Base-by-base conservation (phyloP, 2,888 invertebrate species). In the Gryllus longicercus region DNA sequence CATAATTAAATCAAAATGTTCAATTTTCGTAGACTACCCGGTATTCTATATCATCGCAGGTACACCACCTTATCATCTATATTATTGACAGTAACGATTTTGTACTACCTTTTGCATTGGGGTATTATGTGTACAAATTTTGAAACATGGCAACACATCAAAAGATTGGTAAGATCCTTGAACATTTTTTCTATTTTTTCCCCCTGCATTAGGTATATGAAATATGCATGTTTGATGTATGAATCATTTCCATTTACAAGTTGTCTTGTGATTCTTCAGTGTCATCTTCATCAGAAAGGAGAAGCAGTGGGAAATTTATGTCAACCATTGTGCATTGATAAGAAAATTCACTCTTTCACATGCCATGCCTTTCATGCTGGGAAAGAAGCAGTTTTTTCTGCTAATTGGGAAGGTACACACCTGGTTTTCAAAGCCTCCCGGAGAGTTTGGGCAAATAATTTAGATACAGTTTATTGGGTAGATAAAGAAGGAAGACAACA, bases 231-330 rank as follows among this genome's bases (percentile, higher is more conserved):
- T 14, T 8, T n/a, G 8, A 63, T 18, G 63, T 63, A 63, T 63
- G 63, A 63, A 5, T 8, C 14, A 63, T 63, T 63, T 63, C 8
- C 38, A 38, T 38, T 38, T 38, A 38, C 38, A 38, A 25, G 14
- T 78, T 49, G 14, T 51, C 23, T 49, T 51, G 1, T 21, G 51
- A 63, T 82, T 84, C 89, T 88, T 83, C 87, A 92, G 92, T 92
- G 92, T 85, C 86, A 87, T 80, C 86, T 87, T 77, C 90, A 91
- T 85, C 86, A 87, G 80, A 87, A 88, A 81, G 90, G 90, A 12
- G 84, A 87, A 80, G 90, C 91, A 11, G 87, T 91, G 79, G 93
- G 93, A 63, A 91, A 90, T 82, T 85, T 93, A n/a, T 93, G 93
- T 85, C 87, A 88, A 21, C 89, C 90, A 1, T 85, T 93, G 21